Base-by-base conservation (phyloP, 2,888 invertebrate species). In the Drosophila siamana region DNA sequence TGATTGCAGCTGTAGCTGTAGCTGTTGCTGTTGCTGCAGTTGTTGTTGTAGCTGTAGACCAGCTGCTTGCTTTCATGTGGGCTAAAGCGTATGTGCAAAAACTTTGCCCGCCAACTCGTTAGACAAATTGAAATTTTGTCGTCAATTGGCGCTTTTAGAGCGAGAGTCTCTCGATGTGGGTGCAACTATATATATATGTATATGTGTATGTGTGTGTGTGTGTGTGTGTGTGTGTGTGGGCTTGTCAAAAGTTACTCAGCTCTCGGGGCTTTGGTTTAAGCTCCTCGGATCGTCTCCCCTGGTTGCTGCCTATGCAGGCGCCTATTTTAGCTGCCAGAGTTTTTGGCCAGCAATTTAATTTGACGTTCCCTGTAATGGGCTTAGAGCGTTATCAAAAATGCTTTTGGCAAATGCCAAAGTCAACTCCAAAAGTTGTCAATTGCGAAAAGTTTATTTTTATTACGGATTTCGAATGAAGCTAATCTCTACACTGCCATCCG, bases 71-170 rank as follows among this genome's bases (percentile, higher is more conserved):
- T 66, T 77, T 69, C 36, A 73, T 76, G 47, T 72, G 63, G 63
- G 50, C 56, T 33, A 15, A 54, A 44, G 46, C 67, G 52, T 61
- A 56, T 74, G 76, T 65, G 67, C 55, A 63, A 54, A 75, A 86
- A 85, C 64, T 77, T 86, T 76, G 24, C 64, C 78, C 78, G 52
- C 55, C 70, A 78, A 55, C 83, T 86, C 85, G 85, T 86, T 81
- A 81, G 78, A 86, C 85, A 84, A 84, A 84, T 84, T 84, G 83
- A 84, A 84, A 86, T 84, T 78, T 81, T 84, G 79, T 80, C 84
- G 84, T 86, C 84, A 79, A 83, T 83, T 83, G 83, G 72, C 81
- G 81, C 71, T 78, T 76, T 69, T 69, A 69, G 75, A 26, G 26
- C 0, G 26, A 26, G 26, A 6, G 26, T 63, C 43, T 24, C 43